Conservation (phyloP, 2,797 vertebrate species). For the Lemur catta region DNA sequence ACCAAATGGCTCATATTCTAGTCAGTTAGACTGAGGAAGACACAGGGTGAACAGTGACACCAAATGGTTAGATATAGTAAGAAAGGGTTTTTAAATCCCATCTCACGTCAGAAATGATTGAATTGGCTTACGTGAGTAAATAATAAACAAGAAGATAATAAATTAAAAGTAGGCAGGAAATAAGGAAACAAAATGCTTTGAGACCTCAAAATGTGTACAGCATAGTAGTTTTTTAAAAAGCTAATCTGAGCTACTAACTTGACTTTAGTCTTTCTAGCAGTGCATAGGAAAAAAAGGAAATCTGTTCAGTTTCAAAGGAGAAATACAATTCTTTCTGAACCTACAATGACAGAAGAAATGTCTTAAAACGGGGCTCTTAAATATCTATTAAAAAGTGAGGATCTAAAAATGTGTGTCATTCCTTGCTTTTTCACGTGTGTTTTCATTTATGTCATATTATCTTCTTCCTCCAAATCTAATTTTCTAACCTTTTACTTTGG, state of each 20-base stretch:
- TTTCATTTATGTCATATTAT: background rate
- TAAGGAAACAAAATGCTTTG: background rate
- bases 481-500: slow-evolving; percentile 3
- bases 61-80: slow-evolving; percentile 55
- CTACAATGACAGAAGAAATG: background rate
- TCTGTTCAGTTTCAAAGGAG: background rate
- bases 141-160: background rate
- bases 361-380: background rate
- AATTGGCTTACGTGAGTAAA: background rate
- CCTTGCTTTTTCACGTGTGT: background rate
- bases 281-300: background rate
- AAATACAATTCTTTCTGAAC: background rate
- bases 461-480: slow-evolving; percentile 32
- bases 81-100: background rate
- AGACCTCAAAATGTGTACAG: background rate
- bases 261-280: background rate
- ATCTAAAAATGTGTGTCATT: background rate
- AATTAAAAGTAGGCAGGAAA: background rate
- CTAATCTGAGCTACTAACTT: background rate
- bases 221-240: background rate
- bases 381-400: background rate
- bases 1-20: slow-evolving; percentile 63
- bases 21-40: slow-evolving; percentile 12
- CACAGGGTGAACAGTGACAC: slow-evolving; percentile 70
- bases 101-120: background rate